These are phyloP conservation scores for Thymallus thymallus DNA, from an alignment of 2,113 vertebrate species.

Conservation along the genomic window DNA sequence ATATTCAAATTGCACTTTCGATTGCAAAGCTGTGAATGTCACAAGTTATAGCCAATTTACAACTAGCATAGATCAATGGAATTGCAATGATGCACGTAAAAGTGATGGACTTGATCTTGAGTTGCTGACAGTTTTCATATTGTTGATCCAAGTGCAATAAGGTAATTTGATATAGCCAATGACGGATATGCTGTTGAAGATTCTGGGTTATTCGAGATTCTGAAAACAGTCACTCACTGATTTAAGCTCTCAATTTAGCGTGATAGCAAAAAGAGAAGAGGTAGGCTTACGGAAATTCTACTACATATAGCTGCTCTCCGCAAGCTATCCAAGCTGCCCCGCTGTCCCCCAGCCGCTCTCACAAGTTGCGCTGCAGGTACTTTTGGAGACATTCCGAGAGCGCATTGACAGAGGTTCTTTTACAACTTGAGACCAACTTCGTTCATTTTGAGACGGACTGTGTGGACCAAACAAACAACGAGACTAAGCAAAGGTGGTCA, in stretches of 20 bases:
- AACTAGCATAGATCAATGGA: not conserved
- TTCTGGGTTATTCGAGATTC: not conserved
- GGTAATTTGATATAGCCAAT: not conserved
- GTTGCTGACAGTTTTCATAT: not conserved
- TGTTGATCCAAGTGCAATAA: not conserved
- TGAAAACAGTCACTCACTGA: not conserved
- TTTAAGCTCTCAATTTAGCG: not conserved
- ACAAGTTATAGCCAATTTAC: not conserved
- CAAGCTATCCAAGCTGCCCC: not conserved
- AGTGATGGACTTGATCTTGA: slow-evolving; percentile 18
- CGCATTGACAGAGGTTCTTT: slow-evolving; percentile 10
- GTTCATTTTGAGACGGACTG: slow-evolving; percentile 46
- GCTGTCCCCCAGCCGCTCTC: not conserved
- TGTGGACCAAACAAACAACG: no score
- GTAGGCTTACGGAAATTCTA: no score
- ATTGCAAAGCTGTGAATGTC: not conserved
- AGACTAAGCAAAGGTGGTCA: no score
- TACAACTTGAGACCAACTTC: not conserved
- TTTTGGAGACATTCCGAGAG: slow-evolving; percentile 47
- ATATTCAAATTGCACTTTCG: not conserved
- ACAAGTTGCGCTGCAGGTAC: slow-evolving; percentile 34
- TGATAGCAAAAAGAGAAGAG: no score
- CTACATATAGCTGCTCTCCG: no score
- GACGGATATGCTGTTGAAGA: not conserved
- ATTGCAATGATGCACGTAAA: slow-evolving; percentile 36